Evolutionary conservation across 2,888 invertebrate genomes (phyloP).

Genomic region (Sarcophaga caerulescens): DNA sequence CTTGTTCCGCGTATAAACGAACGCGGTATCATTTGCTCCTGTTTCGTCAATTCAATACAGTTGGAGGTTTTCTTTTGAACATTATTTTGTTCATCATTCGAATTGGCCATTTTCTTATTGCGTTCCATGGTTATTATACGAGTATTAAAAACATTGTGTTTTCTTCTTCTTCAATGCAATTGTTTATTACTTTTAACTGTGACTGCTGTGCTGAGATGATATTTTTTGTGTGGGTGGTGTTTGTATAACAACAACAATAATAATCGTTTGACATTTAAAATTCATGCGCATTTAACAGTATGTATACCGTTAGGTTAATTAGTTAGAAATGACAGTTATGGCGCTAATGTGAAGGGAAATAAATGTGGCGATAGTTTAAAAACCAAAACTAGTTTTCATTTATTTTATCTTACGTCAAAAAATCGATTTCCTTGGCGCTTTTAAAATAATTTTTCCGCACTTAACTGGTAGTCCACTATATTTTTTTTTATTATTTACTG

Average conservation of each 20-base stretch:
- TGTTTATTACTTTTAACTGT: background rate
- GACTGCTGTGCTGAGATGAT: background rate
- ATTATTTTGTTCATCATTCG: constrained; percentile 25
- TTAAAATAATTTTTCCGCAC: too few relatives aligned
- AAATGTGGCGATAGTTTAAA: background rate
- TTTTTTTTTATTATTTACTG: too few relatives aligned
- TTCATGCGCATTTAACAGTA: constrained; percentile 26
- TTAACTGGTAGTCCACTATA: too few relatives aligned
- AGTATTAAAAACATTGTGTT: too few relatives aligned
- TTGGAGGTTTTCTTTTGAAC: constrained; percentile 45
- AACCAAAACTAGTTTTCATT: too few relatives aligned
- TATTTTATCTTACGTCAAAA: too few relatives aligned
- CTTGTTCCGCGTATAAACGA: constrained; percentile 62
- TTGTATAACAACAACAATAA: constrained; percentile 9
- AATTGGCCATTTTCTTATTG: constrained; percentile 23
- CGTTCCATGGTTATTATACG: background rate
- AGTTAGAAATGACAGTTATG: background rate
- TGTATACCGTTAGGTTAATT: constrained; percentile 29
- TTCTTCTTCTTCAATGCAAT: too few relatives aligned
- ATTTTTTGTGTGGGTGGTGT: background rate
- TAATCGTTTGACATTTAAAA: constrained; percentile 28
- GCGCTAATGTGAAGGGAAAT: background rate
- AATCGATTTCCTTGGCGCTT: too few relatives aligned
- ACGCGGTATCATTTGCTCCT: constrained; percentile 58
- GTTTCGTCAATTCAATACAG: constrained; percentile 54